Evolutionary conservation across 2,888 invertebrate species (phyloP).

Genomic region (Eumacrocentrus americanus): DNA sequence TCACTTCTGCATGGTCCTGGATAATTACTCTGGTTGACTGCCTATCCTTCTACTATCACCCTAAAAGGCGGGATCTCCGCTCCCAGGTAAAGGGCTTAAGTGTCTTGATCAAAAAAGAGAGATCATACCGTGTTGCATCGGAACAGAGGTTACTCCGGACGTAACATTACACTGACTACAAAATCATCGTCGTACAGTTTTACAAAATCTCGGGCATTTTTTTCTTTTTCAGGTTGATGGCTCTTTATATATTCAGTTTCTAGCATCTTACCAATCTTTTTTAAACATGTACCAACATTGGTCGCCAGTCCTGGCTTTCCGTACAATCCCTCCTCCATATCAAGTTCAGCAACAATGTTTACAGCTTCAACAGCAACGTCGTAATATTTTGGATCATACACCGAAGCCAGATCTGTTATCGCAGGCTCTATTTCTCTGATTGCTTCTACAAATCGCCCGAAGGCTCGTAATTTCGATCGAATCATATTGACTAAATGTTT

Average conservation of each 20-base stretch:
- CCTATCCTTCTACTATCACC: too few relatives aligned
- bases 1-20: too few relatives aligned
- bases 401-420: slow-evolving; percentile 23
- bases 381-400: slow-evolving; percentile 26
- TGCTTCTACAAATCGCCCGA: slow-evolving; percentile 26
- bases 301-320: background rate
- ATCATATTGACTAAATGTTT: slow-evolving; percentile 31
- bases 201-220: slow-evolving; percentile 32
- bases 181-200: slow-evolving; percentile 31
- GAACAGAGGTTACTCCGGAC: too few relatives aligned
- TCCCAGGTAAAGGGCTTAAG: too few relatives aligned
- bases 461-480: slow-evolving; percentile 25
- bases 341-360: slow-evolving; percentile 5
- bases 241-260: slow-evolving; percentile 17
- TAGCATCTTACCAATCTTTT: slow-evolving; percentile 17
- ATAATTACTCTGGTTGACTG: too few relatives aligned
- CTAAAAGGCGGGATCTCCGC: too few relatives aligned
- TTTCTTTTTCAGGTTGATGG: slow-evolving; percentile 6
- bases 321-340: slow-evolving; percentile 8
- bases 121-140: too few relatives aligned
- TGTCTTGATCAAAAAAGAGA: too few relatives aligned
- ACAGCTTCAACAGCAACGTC: slow-evolving; percentile 20
- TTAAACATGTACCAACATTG: slow-evolving; percentile 9
- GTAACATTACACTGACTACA: slow-evolving; percentile 12
- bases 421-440: slow-evolving; percentile 8